Evolutionary conservation across 2,888 invertebrate species (phyloP), one percentile per base, ranked within the genome.

Genomic region (Acleris literana): DNA sequence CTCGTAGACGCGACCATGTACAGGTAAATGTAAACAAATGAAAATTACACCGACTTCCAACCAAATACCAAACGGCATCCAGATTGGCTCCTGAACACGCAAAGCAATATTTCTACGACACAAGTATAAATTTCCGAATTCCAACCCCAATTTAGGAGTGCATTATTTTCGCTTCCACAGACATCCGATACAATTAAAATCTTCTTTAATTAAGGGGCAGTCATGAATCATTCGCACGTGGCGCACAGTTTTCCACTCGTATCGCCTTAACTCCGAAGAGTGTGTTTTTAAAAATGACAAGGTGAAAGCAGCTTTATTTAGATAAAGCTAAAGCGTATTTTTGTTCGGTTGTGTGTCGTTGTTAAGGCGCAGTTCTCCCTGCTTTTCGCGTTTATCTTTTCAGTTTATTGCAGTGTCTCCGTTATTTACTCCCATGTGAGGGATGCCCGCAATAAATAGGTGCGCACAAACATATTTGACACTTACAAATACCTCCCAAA

Each of bases 151-250:
- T 92, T 91, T 91, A 89, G 90, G 88, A 92, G 85, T 92, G 90
- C 92, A 92, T 92, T 92, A 92, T 92, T 92, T 92, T 92, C 90
- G 88, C 89, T 92, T 92, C 89, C 90, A 87, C 90, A 90, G 92
- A 90, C 92, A 91, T 91, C 91, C 92, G 90, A 92, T 92, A 92
- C 92, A 93, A 93, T 93, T 93, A 93, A 92, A 93, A 93, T 93
- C 92, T 93, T 93, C 93, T 93, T 93, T 93, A 93, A 93, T 93
- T 93, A 93, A 93, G 93, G 93, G 88, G 88, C 85, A 84, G 81
- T 86, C 78, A 90, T 93, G 88, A 91, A 93, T 93, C 93, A 93
- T 93, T 92, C 87, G 93, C 93, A 93, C 93, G 93, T 93, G 93
- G 93, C 88, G 92, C 92, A 86, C 88, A 91, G 88, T 92, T 91